Conservation (phyloP, 1,140 invertebrate species). For the Acromyrmex echinatior region DNA sequence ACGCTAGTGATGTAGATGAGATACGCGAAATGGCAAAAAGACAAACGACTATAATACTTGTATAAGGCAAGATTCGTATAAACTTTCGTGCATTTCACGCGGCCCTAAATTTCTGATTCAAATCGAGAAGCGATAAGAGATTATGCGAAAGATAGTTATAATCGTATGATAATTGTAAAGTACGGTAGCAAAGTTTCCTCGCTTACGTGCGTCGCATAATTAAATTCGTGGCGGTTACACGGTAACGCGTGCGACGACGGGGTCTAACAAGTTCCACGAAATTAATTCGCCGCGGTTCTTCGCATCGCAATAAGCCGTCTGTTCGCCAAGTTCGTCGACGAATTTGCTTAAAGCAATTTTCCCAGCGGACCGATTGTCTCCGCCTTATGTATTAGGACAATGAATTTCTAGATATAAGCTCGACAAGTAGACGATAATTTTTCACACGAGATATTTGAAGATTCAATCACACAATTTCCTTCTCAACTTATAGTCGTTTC, state of each 20-base stretch:
- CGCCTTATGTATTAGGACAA: slow-evolving; percentile 29
- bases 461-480: not conserved
- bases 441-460: slow-evolving; percentile 23
- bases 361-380: slow-evolving; percentile 64
- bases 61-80: not conserved
- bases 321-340: slow-evolving; percentile 28
- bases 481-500: slow-evolving; percentile 5
- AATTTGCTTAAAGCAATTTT: slow-evolving; percentile 69
- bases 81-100: not conserved
- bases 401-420: slow-evolving; percentile 24
- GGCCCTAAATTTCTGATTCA: slow-evolving; percentile 25
- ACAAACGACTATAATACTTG: not conserved
- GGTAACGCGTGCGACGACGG: slow-evolving; percentile 72
- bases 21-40: not conserved
- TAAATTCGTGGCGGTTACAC: slow-evolving; percentile 72
- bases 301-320: slow-evolving; percentile 60
- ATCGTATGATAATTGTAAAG: slow-evolving; percentile 60
- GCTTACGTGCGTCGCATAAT: slow-evolving; percentile 69
- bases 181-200: slow-evolving; percentile 50
- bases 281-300: slow-evolving; percentile 70
- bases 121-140: slow-evolving; percentile 35
- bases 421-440: slow-evolving; percentile 57
- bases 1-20: not conserved
- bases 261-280: slow-evolving; percentile 74
- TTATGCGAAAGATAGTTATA: slow-evolving; percentile 55